Percentiles rank a stretch among this genome's conserved stretches.
Evolutionary conservation across 2,888 invertebrate genomes (phyloP).

Genomic region (Aquatica leii): DNA sequence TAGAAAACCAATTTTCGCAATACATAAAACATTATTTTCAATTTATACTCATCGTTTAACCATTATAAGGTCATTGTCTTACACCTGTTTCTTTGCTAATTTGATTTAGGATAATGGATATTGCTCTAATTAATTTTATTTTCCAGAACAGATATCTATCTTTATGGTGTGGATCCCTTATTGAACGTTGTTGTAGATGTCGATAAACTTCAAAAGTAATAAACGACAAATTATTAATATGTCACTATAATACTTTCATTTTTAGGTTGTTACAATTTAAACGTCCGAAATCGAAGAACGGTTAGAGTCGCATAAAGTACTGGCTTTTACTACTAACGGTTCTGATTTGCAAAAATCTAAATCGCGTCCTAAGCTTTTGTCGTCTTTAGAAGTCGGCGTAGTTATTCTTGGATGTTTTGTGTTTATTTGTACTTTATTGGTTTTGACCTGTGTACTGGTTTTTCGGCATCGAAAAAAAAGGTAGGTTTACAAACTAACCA

Average conservation of each 20-base stretch:
- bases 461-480: constrained; percentile 65
- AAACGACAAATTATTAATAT: constrained; percentile 31
- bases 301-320: constrained; percentile 70
- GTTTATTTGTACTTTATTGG: constrained; percentile 80
- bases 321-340: constrained; percentile 67
- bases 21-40: neutral
- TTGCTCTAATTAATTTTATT: constrained; percentile 13
- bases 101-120: neutral
- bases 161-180: constrained; percentile 85
- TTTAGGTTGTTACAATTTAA: constrained; percentile 61
- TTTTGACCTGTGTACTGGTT: constrained; percentile 79
- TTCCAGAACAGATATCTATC: constrained; percentile 83
- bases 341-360: constrained; percentile 40
- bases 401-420: constrained; percentile 83
- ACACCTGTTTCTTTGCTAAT: too few relatives aligned
- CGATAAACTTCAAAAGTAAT: constrained; percentile 80
- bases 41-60: too few relatives aligned
- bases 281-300: constrained; percentile 68
- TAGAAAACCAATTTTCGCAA: neutral
- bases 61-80: too few relatives aligned
- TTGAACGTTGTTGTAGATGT: constrained; percentile 84
- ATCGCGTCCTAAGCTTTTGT: constrained; percentile 58
- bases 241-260: neutral
- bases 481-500: too few relatives aligned
- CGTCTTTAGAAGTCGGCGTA: constrained; percentile 81